Base-by-base conservation (phyloP, 2,888 invertebrate genomes). In the Gerris lacustris region DNA sequence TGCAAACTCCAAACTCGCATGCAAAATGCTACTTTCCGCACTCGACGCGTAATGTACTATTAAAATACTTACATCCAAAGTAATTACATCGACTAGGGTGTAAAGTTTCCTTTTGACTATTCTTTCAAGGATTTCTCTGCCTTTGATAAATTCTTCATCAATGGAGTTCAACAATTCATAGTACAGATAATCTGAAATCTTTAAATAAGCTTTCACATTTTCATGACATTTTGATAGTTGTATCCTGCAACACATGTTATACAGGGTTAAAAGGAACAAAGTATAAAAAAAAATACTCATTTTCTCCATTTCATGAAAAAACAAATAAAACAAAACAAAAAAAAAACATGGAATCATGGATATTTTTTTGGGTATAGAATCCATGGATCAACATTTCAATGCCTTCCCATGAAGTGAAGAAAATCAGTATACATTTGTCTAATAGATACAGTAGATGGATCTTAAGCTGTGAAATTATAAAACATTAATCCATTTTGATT, bases 141-240 rank as follows among this genome's bases (percentile, higher is more conserved):
- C 76, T 68, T 66, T 66, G 43, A 45, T 64, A 6, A 76, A 69
- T 7, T 76, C 71, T 15, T 72, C 72, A 18, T 73, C 69, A 44
- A 70, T 71, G 70, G 76, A 77, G 72, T 74, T 73, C 47, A 75
- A 69, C 47, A 78, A 77, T 31, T 74, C 74, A 72, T 77, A 77
- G 62, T 77, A 75, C 15, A 79, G 70, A 44, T 77, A 75, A 68
- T 79, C 79, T 5, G 77, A 78, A 47, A 79, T 73, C 67, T 74
- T 73, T 63, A 74, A 73, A 72, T 77, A 77, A 4, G 76, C 76
- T 11, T 73, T 73, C 7, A 75, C 69, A 69, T 77, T 75, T 66
- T 76, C 72, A 69, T 77, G 76, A 31, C 77, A 77, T 66, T 77
- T 77, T 44, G 77, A 76, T 66, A 79, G 70, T 45, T 66, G 72